Conservation (phyloP, 2,797 vertebrate genomes). For the Tolypeutes matacus region DNA sequence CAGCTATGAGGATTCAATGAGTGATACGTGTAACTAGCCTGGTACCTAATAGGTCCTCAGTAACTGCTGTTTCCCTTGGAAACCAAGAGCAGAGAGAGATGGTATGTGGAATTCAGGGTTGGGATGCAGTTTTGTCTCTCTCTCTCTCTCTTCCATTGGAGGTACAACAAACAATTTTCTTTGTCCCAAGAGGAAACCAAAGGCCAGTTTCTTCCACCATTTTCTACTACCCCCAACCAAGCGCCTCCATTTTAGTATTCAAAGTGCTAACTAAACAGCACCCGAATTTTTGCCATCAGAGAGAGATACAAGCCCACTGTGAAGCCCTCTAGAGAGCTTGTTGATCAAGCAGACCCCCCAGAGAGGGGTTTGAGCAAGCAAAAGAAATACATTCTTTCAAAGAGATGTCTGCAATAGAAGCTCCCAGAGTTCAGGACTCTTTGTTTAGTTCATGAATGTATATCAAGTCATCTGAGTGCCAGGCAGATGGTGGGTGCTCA, state of each 20-base stretch:
- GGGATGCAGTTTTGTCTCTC: background rate
- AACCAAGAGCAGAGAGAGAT: too few species aligned
- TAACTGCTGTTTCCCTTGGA: background rate
- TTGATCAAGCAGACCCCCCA: background rate
- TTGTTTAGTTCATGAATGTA: background rate
- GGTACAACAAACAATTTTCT: background rate
- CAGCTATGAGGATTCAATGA: background rate
- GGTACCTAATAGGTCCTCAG: background rate
- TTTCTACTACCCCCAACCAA: background rate
- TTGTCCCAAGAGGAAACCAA: background rate
- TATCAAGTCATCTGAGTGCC: background rate
- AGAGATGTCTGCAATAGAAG: background rate
- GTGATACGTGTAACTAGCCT: background rate
- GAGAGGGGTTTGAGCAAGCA: background rate
- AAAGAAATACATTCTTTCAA: background rate
- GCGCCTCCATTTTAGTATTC: background rate
- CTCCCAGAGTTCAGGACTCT: background rate
- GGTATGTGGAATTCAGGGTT: background rate
- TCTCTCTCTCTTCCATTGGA: background rate
- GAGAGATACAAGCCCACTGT: background rate
- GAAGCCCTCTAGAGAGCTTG: background rate
- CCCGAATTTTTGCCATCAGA: background rate
- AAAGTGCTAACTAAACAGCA: background rate
- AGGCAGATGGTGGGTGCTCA: background rate
- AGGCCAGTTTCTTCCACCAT: too few species aligned